Evolutionary conservation across 2,888 invertebrate genomes (phyloP), one percentile per base, ranked within the genome.

Genomic region (Gastracanthus pulcherrimus): DNA sequence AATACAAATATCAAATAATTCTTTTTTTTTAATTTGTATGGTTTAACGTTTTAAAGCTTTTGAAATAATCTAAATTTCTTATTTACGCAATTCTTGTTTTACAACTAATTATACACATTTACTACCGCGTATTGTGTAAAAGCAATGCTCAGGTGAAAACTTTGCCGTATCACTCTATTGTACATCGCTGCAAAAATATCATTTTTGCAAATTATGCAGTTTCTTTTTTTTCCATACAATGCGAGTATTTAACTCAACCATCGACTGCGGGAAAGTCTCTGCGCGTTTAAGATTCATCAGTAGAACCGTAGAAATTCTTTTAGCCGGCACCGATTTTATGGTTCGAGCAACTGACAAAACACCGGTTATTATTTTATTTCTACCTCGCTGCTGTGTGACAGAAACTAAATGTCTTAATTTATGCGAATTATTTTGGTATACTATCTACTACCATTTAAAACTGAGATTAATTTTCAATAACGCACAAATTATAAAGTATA

Each of bases 301-400:
- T 69, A 51, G 60, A 31, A 38, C 58, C 41, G 36, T 69, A 79
- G 80, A 80, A 80, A 80, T 75, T 74, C 23, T 79, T 72, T 71
- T 38, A 38, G n/a, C 58, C 60, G 74, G 51, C 80, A 75, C 62
- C 67, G 36, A 60, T 80, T 67, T 75, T 80, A 55, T 79, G 72
- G 34, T 74, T 74, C 58, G 48, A 26, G 48, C 34, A 23, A 67
- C 41, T 36, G 48, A 29, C 13, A 79, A 74, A 79, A 26, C 67
- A 31, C 23, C n/a, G 19, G 26, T 58, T 41, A 26, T 60, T 48
- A 38, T 45, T 58, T 38, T 55, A 71, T 51, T 78, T n/a, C 13
- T n/a, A n/a, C n/a, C 36, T 36, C 11, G 0, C n/a, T 31, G n/a
- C 19, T 16, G 45, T 19, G 16, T 7, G 19, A 48, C 19, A 19